Evolutionary conservation across 2,113 vertebrate species (phyloP), one percentile per base, ranked within the genome.

Genomic region (Dasypus novemcinctus): DNA sequence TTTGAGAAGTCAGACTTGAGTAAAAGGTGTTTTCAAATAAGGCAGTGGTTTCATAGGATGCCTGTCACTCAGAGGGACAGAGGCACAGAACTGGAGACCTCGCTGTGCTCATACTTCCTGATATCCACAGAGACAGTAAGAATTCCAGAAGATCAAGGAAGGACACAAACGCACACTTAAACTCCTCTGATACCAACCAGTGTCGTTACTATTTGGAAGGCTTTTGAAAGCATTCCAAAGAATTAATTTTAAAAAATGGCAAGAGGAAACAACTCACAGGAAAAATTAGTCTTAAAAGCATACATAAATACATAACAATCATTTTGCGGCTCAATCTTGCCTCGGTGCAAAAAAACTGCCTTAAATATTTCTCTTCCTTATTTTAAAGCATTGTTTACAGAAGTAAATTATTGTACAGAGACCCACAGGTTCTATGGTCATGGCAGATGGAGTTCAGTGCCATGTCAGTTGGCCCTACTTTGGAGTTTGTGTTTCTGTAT

Each of bases 361-460:
- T n/a, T 82, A 46, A 94, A 83, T 69, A 94, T 85, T 82, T 79
- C 63, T 71, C 71, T 52, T 90, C 71, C 74, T 92, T 87, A 84
- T 72, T 92, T 96, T 79, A 93, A 91, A 89, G 63, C 29, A 87
- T 0, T 75, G 13, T 84, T 64, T 82, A 78, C 4, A 72, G 33
- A 89, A 82, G 36, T 69, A 27, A 94, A 61, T 1, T 81, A 20
- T n/a, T n/a, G n/a, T n/a, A n/a, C n/a, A n/a, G n/a, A n/a, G n/a
- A n/a, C n/a, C n/a, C n/a, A n/a, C n/a, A n/a, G n/a, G n/a, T n/a
- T n/a, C n/a, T n/a, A n/a, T n/a, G n/a, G n/a, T n/a, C n/a, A n/a
- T n/a, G n/a, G n/a, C n/a, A n/a, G n/a, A n/a, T n/a, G n/a, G n/a
- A n/a, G n/a, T n/a, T n/a, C n/a, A n/a, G n/a, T n/a, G n/a, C n/a